Percentiles rank a stretch among this genome's conserved stretches.
These are phyloP conservation scores for Raja brachyura DNA, from an alignment of 2,113 vertebrate species.

Conservation along the genomic window DNA sequence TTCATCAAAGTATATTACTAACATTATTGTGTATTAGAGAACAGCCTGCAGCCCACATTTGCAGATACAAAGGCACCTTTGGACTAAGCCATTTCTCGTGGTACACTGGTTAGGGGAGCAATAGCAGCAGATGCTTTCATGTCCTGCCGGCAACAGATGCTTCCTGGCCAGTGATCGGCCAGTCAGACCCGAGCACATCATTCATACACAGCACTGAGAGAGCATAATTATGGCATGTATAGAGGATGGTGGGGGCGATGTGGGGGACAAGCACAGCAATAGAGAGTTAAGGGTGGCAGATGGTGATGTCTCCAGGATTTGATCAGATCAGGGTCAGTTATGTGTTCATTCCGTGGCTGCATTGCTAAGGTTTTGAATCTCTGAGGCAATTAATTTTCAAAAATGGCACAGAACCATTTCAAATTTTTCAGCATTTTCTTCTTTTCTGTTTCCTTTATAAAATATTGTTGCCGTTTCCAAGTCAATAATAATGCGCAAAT, in stretches of 20 bases:
- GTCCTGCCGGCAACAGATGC: constrained; percentile 78
- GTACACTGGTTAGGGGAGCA: constrained; percentile 77
- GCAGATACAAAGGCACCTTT: constrained; percentile 78
- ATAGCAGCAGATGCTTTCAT: constrained; percentile 88
- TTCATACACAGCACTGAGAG: constrained; percentile 48
- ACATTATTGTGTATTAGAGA: constrained; percentile 68
- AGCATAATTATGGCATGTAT: constrained; percentile 41
- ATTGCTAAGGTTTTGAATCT: constrained; percentile 48
- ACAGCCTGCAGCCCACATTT: constrained; percentile 67
- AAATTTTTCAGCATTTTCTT: background rate
- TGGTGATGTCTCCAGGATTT: constrained; percentile 20
- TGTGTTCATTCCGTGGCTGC: constrained; percentile 54
- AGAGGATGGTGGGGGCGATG: background rate
- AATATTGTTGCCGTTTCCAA: background rate
- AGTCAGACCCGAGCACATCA: constrained; percentile 63
- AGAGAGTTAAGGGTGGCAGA: constrained; percentile 24
- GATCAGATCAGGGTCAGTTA: constrained; percentile 49
- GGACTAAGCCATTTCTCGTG: constrained; percentile 78
- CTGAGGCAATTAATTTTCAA: background rate
- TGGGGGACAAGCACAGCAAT: background rate
- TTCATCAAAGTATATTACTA: constrained; percentile 50
- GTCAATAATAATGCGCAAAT: background rate
- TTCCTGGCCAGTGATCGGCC: constrained; percentile 77
- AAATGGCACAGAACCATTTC: constrained; percentile 32
- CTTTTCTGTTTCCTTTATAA: background rate